These are phyloP conservation scores for Sarcophaga caerulescens DNA, from an alignment of 2,888 invertebrate genomes.

Conservation along the genomic window DNA sequence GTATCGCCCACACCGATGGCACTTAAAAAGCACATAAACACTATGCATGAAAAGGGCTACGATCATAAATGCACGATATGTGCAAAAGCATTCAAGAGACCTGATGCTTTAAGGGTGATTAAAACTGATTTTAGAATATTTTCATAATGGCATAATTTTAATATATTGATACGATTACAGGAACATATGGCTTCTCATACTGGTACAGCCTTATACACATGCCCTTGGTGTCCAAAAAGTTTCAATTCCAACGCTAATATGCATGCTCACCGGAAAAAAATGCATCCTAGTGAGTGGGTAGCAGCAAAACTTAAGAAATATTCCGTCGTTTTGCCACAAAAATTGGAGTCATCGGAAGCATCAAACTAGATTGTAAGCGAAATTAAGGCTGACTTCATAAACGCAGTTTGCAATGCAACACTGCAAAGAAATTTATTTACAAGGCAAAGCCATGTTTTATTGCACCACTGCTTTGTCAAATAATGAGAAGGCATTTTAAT, in stretches of 20 bases:
- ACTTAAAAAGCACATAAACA: slow-evolving; percentile 78
- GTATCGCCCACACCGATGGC: slow-evolving; percentile 78
- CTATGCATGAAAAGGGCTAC: slow-evolving; percentile 77
- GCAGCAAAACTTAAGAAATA: background rate
- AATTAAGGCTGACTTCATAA: too few species aligned
- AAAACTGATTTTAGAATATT: background rate
- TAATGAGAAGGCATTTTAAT: too few species aligned
- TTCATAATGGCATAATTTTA: background rate
- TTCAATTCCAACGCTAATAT: slow-evolving; percentile 80
- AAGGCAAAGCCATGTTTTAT: too few species aligned
- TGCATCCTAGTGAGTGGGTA: slow-evolving; percentile 78
- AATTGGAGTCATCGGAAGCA: slow-evolving; percentile 69
- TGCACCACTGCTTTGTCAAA: too few species aligned
- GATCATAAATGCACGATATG: slow-evolving; percentile 78
- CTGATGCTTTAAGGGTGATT: slow-evolving; percentile 65
- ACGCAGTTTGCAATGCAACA: too few species aligned
- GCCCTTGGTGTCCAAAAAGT: slow-evolving; percentile 78
- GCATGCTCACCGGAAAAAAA: slow-evolving; percentile 80
- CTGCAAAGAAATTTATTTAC: too few species aligned
- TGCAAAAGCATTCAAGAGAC: slow-evolving; percentile 78
- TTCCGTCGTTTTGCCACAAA: too few species aligned
- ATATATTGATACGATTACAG: slow-evolving; percentile 65
- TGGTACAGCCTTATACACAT: slow-evolving; percentile 78
- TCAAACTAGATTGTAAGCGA: too few species aligned
- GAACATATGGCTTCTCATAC: slow-evolving; percentile 80